Base-by-base conservation (phyloP, 1,140 invertebrate genomes). In the Monochamus saltuarius region DNA sequence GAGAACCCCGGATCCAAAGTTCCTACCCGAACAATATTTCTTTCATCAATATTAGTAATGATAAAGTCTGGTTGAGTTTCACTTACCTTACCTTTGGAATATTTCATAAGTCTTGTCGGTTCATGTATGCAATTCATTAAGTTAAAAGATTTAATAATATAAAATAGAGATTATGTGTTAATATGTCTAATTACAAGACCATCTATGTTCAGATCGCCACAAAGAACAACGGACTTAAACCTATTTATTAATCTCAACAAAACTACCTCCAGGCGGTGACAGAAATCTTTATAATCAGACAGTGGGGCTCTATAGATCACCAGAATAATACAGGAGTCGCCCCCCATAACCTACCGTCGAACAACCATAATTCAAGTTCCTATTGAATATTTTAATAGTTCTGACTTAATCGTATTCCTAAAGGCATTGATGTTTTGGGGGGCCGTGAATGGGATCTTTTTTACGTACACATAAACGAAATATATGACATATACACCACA, bases 1-100 rank as follows among this genome's bases (percentile, higher is more conserved):
- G 43, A 46, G 16, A 46, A 46, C 22, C 43, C 43, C 10, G 43
- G 43, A 22, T 46, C 43, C 7, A 46, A 46, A 17, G 10, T 46
- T 46, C 22, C 22, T 6, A 19, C 22, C 4, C 10, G 16, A 16
- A 46, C 6, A 22, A 46, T 46, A 19, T 19, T 16, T 16, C 6
- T 29, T 29, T 29, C 6, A 29, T 29, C 22, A 10, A 1, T 22
- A 19, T 47, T 13, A 17, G 42, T 17, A 17, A 17, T 8, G 13
- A 45, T 45, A 17, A 17, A 16, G 6, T 45, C 42, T 13, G 19
- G 42, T 10, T 17, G 4, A 14, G n/a, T 45, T 17, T 13, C 13
- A 45, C 42, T 45, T 9, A 17, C 9, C 19, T 11, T 45, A 17
- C 42, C 14, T 0, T 45, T 10, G 6, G 6, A 16, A 0, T 2